phyloP scores from a whole-genome alignment of 2,797 vertebrate species.

The Vespertilio murinus region DNA sequence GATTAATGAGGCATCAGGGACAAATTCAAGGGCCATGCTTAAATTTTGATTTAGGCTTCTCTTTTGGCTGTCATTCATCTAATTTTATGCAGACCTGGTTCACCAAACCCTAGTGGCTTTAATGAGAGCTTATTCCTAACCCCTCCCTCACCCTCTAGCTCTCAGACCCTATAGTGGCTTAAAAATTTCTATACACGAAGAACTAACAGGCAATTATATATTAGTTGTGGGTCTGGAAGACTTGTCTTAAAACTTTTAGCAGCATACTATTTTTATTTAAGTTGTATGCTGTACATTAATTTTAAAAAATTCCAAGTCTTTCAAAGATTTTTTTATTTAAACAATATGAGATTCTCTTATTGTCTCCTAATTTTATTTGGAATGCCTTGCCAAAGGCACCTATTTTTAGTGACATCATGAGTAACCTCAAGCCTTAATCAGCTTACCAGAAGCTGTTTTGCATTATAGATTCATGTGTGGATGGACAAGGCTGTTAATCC shows the following conservation, averaged over 20 bases:
- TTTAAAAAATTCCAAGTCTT: neutral
- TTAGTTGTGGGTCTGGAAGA: neutral
- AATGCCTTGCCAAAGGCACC: neutral
- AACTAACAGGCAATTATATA: neutral
- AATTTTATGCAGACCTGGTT: constrained; percentile 19
- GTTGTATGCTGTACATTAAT: neutral
- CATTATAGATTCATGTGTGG: constrained; percentile 31
- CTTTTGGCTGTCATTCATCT: constrained; percentile 21
- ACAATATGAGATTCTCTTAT: neutral
- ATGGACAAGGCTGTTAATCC: constrained; percentile 37
- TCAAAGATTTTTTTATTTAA: constrained; percentile 20
- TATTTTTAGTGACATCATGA: constrained; percentile 11
- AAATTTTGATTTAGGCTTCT: constrained; percentile 7
- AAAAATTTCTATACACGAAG: neutral
- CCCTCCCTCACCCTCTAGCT: neutral
- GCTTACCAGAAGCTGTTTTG: constrained; percentile 43
- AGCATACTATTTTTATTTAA: neutral
- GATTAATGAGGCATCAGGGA: constrained; percentile 13
- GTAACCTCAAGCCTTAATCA: constrained; percentile 34
- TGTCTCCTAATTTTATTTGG: constrained; percentile 8
- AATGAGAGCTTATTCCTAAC: neutral
- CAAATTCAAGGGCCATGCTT: constrained; percentile 9
- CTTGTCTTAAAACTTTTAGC: neutral
- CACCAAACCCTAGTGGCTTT: constrained; percentile 6
- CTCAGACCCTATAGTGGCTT: neutral